Conservation (phyloP, 2,888 invertebrate genomes). For the Archips crataeganus region DNA sequence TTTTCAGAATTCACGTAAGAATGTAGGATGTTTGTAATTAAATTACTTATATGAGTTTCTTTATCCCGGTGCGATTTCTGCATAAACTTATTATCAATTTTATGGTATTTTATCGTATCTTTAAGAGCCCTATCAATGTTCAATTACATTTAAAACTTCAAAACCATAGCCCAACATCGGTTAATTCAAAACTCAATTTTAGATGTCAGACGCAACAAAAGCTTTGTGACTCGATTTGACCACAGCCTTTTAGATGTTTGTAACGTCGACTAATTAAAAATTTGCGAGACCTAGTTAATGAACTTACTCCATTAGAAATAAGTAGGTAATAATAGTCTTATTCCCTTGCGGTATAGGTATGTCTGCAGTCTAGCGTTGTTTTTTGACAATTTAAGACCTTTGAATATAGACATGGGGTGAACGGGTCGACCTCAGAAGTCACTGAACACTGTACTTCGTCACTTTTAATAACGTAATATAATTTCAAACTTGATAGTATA, state of each 20-base stretch:
- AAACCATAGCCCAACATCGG: not conserved
- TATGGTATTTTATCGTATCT: too few relatives aligned
- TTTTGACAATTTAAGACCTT: slow-evolving; percentile 10
- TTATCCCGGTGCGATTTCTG: too few relatives aligned
- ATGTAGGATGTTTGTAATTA: too few relatives aligned
- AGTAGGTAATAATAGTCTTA: slow-evolving; percentile 12
- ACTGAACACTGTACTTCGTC: too few relatives aligned
- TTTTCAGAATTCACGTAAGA: too few relatives aligned
- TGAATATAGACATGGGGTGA: slow-evolving; percentile 1
- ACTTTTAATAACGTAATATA: too few relatives aligned
- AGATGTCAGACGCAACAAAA: slow-evolving; percentile 11
- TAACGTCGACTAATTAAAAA: slow-evolving; percentile 26
- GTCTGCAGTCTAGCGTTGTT: slow-evolving; percentile 6
- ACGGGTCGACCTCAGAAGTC: not conserved
- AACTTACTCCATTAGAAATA: slow-evolving; percentile 31
- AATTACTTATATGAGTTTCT: too few relatives aligned
- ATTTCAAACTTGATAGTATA: too few relatives aligned
- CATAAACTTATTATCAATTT: too few relatives aligned
- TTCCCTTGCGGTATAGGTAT: slow-evolving; percentile 18
- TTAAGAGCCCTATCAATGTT: not conserved
- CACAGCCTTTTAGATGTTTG: slow-evolving; percentile 24
- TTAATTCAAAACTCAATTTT: slow-evolving; percentile 21
- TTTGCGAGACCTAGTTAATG: slow-evolving; percentile 22
- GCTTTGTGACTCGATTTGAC: slow-evolving; percentile 22
- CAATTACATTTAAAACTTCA: not conserved